Evolutionary conservation across 2,888 invertebrate species (phyloP).

Genomic region (Poecilobothrus nobilitatus): DNA sequence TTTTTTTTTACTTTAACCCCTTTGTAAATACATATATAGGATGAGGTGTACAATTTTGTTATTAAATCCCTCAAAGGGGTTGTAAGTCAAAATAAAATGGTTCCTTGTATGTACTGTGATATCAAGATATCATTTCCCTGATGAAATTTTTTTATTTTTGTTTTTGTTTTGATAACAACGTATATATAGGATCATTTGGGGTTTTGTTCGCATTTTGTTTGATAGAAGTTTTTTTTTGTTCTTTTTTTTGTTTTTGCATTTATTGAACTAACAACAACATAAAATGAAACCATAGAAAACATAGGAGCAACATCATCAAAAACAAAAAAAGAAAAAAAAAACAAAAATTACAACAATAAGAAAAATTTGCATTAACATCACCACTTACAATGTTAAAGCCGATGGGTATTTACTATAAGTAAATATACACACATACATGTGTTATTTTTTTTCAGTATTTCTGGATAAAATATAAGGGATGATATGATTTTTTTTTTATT

Average conservation of each 20-base stretch:
- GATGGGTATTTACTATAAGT: background rate
- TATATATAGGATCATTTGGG: background rate
- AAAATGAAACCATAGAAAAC: too few species aligned
- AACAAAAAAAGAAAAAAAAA: too few species aligned
- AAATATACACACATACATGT: conserved; percentile 1
- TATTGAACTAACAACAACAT: too few species aligned
- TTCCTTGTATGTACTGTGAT: background rate
- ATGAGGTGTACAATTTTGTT: background rate
- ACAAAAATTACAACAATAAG: background rate
- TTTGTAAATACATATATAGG: too few species aligned
- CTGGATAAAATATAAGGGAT: too few species aligned
- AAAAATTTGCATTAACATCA: conserved; percentile 9
- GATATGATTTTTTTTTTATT: too few species aligned
- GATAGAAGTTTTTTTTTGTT: too few species aligned
- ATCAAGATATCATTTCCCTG: background rate
- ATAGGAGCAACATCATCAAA: too few species aligned
- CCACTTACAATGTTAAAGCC: conserved; percentile 9
- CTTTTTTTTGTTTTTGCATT: background rate
- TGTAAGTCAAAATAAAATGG: background rate
- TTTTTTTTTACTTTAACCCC: too few species aligned
- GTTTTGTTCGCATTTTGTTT: too few species aligned
- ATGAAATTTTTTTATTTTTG: background rate
- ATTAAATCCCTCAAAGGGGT: background rate
- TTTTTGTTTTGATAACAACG: too few species aligned
- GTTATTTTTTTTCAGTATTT: background rate